Evolutionary conservation across 2,888 invertebrate species (phyloP), one percentile per base, ranked within the genome.

Genomic region (Apoda limacodes): DNA sequence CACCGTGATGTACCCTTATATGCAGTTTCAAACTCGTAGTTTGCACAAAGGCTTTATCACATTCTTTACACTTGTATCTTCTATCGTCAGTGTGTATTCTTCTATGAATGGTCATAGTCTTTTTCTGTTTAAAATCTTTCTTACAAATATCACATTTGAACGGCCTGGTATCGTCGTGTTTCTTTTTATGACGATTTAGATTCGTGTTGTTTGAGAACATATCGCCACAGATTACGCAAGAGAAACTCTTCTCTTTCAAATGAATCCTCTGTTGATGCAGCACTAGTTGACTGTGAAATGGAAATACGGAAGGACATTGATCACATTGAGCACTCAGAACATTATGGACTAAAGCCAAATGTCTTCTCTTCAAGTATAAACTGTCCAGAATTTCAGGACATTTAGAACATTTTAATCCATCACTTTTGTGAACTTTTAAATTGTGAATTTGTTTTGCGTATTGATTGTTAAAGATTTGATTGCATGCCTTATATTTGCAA

Each of bases 111-210:
- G 13, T 47, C 14, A 61, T 30, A 4, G 44, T 83, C 30, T 83
- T 84, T 47, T 83, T 82, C 51, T 83, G 83, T 1, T 82, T 61
- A 38, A 85, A 81, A 51, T 76, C 82, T 43, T 82, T 82, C 0
- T 81, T 78, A 37, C 85, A 86, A 9, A 83, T 56, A 35, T 85
- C 82, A 35, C 85, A 85, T 29, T 83, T 74, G 34, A 81, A 82
- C 13, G 72, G 71, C 3, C 74, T 67, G 10, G 82, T 81, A 2
- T 78, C 78, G 4, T 69, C 63, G 42, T 83, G 84, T 30, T 69
- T 70, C 6, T 72, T 65, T 59, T 76, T 74, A 31, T 83, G 84
- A 40, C 52, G 55, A 39, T 59, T 74, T 20, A 76, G 36, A 3
- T 63, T 51, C 11, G 55, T 55, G 2, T 46, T 37, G 23, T 74